Base-by-base conservation (phyloP, 2,113 vertebrate genomes). In the Corythoichthys haematopterus region DNA sequence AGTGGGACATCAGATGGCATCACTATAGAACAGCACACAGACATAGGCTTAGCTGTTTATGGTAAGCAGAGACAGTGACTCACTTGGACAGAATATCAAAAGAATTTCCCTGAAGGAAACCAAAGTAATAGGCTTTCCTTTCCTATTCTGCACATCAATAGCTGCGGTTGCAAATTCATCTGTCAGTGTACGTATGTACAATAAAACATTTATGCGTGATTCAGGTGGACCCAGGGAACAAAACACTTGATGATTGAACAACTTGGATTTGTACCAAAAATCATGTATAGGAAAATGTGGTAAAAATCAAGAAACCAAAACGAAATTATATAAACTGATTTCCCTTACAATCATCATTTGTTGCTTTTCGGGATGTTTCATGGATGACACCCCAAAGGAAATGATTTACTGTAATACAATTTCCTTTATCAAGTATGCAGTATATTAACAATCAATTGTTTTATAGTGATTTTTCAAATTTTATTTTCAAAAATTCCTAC, bases 121-220 rank as follows among this genome's bases (percentile, higher is more conserved):
- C 56, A 66, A 70, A 63, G 37, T 67, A 77, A 80, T 68, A 56
- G 67, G 20, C 33, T 71, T 75, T 46, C 35, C 58, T 62, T 65
- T 63, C 75, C 69, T 68, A 68, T 67, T 74, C 65, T 75, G 57
- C 62, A 57, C 50, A 77, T 85, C 79, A 80, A 82, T 81, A 67
- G 71, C 61, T 71, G 65, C 38, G 50, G 61, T 80, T 71, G 45
- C 61, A 73, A 57, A 37, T 52, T 64, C 61, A 64, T 58, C 61
- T 59, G 60, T 85, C 78, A 71, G 78, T 87, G 70, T 48, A 82
- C 85, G 84, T 52, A 82, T 87, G 84, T 52, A 61, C 61, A 60
- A 45, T 78, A 78, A 71, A 81, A 79, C 58, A n/a, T 40, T 43
- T 10, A 60, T n/a, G 37, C 16, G 37, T 1, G 58, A 60, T 11